Evolutionary conservation across 1,140 invertebrate species (phyloP).

Genomic region (Trichomalopsis sarcophagae): DNA sequence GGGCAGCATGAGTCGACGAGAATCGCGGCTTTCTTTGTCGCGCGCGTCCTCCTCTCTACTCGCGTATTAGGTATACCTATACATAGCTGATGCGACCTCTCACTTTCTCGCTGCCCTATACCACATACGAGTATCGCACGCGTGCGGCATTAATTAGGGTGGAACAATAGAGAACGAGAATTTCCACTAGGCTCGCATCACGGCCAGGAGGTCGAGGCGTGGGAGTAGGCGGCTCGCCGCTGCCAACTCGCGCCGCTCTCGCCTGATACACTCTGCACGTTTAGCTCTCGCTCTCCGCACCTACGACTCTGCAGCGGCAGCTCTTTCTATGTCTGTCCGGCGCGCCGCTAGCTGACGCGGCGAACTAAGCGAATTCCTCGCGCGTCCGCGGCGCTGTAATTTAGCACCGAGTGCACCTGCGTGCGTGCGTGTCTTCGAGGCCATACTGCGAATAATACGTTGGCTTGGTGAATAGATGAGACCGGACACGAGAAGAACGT

Average conservation of each 20-base stretch:
- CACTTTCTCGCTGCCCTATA: not conserved
- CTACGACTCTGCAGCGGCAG: not conserved
- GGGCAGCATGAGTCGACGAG: conserved; percentile 60
- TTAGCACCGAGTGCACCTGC: not conserved
- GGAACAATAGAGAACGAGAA: conserved; percentile 74
- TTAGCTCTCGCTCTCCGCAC: conserved; percentile 4
- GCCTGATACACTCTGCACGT: not conserved
- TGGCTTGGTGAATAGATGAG: too few species aligned
- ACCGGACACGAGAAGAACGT: too few species aligned
- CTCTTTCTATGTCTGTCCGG: not conserved
- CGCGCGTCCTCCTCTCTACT: conserved; percentile 27
- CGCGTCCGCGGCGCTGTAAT: not conserved
- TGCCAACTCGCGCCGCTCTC: conserved; percentile 1
- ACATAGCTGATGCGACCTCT: too few species aligned
- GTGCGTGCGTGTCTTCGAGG: too few species aligned
- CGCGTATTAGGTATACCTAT: not conserved
- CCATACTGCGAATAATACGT: not conserved
- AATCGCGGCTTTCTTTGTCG: not conserved
- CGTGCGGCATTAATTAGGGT: conserved; percentile 69
- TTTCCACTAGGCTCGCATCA: conserved; percentile 69
- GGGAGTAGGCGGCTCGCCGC: conserved; percentile 61
- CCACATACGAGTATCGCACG: not conserved
- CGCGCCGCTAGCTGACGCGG: not conserved
- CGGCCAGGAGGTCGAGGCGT: conserved; percentile 67
- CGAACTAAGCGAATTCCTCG: not conserved